These are phyloP conservation scores for Melanotus villosus DNA, from an alignment of 2,888 invertebrate genomes.

Conservation along the genomic window DNA sequence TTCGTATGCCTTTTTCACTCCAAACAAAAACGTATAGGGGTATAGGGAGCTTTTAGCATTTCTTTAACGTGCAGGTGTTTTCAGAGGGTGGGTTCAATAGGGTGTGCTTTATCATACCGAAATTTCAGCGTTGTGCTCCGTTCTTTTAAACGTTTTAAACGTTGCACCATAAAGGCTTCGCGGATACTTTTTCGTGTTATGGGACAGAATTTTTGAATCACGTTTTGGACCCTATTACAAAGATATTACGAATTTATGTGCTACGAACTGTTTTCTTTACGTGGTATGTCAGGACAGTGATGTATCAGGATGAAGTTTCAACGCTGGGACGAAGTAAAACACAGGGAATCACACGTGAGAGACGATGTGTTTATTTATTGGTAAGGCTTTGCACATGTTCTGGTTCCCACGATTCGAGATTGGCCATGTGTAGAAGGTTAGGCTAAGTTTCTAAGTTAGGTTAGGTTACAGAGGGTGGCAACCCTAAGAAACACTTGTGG, in stretches of 20 bases:
- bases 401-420: constrained; percentile 62
- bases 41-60: constrained; percentile 35
- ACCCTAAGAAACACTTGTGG: constrained; percentile 61
- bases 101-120: constrained; percentile 29
- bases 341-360: constrained; percentile 12
- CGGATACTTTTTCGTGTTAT: constrained; percentile 5
- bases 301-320: constrained; percentile 31
- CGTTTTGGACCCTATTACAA: constrained; percentile 13
- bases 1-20: constrained; percentile 41
- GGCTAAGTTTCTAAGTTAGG: constrained; percentile 57
- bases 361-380: constrained; percentile 59
- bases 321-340: not conserved
- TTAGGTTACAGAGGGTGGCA: constrained; percentile 58
- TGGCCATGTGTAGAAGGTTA: constrained; percentile 60
- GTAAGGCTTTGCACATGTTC: constrained; percentile 62
- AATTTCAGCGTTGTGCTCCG: constrained; percentile 28
- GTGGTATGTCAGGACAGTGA: constrained; percentile 16
- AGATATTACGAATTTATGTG: constrained; percentile 22
- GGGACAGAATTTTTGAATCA: not conserved
- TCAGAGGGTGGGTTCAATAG: constrained; percentile 41
- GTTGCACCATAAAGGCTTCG: not conserved
- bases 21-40: constrained; percentile 44
- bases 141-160: not conserved
- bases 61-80: constrained; percentile 44
- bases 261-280: constrained; percentile 20